Conservation (phyloP, 2,888 invertebrate species). For the Andrena praecox region DNA sequence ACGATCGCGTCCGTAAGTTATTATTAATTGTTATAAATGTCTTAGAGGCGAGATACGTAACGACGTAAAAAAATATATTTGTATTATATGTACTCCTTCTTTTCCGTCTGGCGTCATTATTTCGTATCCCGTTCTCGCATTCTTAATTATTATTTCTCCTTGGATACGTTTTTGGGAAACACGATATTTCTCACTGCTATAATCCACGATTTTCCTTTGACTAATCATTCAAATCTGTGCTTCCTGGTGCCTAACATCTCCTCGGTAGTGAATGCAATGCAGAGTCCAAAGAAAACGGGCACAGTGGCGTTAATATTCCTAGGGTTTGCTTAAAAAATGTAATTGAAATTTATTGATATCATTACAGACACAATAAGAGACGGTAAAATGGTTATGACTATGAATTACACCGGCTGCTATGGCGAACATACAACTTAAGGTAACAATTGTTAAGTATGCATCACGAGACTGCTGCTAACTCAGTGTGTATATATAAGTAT, state of each 20-base stretch:
- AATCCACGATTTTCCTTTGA: too few relatives aligned
- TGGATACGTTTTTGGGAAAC: background rate
- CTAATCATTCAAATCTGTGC: too few relatives aligned
- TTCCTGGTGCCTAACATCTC: background rate
- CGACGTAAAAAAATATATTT: slow-evolving; percentile 69
- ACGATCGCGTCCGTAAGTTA: slow-evolving; percentile 64
- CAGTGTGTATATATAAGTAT: slow-evolving; percentile 19
- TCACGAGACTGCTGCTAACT: slow-evolving; percentile 12
- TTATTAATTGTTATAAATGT: slow-evolving; percentile 64
- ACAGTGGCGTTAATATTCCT: background rate
- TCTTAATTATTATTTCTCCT: background rate
- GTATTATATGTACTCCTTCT: slow-evolving; percentile 67
- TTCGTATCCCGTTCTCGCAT: slow-evolving; percentile 18
- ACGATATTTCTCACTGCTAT: background rate
- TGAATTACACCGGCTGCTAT: slow-evolving; percentile 25
- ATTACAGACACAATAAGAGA: slow-evolving; percentile 34
- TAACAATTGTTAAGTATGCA: slow-evolving; percentile 32
- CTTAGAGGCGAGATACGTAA: slow-evolving; percentile 60
- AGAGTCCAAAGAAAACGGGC: background rate
- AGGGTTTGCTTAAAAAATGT: slow-evolving; percentile 1
- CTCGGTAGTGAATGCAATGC: background rate
- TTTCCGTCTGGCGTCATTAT: slow-evolving; percentile 38
- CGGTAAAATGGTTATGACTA: slow-evolving; percentile 26
- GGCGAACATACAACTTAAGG: slow-evolving; percentile 19
- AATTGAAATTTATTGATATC: slow-evolving; percentile 33